Conservation (phyloP, 2,888 invertebrate genomes). For the Polydrusus cervinus region DNA sequence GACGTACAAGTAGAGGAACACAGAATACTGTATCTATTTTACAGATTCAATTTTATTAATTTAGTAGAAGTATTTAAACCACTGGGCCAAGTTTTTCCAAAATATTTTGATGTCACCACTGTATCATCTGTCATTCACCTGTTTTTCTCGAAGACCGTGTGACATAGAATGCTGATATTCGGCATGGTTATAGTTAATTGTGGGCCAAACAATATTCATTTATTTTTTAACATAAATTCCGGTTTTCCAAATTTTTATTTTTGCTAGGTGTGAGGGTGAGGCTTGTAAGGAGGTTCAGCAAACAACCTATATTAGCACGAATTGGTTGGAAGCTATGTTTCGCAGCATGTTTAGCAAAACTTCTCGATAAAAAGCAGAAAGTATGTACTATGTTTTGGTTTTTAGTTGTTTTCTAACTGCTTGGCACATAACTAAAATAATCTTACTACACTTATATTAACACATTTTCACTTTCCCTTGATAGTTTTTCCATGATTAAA, state of each 20-base stretch:
- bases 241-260: constrained; percentile 9
- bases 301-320: constrained; percentile 47
- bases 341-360: constrained; percentile 60
- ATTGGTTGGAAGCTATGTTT: constrained; percentile 60
- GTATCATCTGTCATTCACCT: too few relatives aligned
- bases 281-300: constrained; percentile 52
- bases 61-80: neutral
- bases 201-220: too few relatives aligned
- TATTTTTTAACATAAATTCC: neutral
- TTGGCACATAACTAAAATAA: neutral
- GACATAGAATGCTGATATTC: too few relatives aligned
- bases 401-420: constrained; percentile 13
- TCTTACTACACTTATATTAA: neutral
- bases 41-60: too few relatives aligned
- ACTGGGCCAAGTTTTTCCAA: neutral
- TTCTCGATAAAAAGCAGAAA: constrained; percentile 54
- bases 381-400: constrained; percentile 57
- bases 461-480: constrained; percentile 4
- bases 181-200: too few relatives aligned
- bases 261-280: constrained; percentile 52
- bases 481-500: too few relatives aligned
- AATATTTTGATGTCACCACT: too few relatives aligned
- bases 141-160: too few relatives aligned
- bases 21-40: too few relatives aligned
- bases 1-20: too few relatives aligned